Evolutionary conservation across 2,113 vertebrate genomes (phyloP).

Genomic region (Phalacrocorax brasilianus): DNA sequence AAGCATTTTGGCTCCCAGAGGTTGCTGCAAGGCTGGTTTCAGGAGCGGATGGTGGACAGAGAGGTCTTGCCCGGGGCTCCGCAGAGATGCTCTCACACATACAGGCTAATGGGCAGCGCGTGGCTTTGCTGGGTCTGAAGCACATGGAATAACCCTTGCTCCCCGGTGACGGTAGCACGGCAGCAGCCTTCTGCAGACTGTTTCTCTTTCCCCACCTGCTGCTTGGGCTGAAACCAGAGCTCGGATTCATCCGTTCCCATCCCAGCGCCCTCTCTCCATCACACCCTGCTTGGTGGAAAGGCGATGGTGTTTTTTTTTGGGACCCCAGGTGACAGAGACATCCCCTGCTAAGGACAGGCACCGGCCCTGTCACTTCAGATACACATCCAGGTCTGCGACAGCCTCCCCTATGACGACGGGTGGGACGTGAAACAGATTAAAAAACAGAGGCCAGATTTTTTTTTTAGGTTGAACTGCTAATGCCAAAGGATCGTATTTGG

Average conservation of each 20-base stretch:
- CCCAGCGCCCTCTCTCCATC: not conserved
- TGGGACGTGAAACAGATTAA: not conserved
- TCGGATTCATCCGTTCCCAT: not conserved
- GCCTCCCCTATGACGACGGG: not conserved
- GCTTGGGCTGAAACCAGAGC: not conserved
- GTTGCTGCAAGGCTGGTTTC: not conserved
- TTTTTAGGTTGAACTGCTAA: constrained; percentile 27
- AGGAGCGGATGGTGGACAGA: not conserved
- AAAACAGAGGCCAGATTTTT: not conserved
- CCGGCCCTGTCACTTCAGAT: not conserved
- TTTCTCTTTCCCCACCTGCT: not conserved
- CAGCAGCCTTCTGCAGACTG: not conserved
- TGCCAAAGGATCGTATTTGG: constrained; percentile 10
- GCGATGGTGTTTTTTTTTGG: not conserved
- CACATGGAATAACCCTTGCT: not conserved
- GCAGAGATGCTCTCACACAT: not conserved
- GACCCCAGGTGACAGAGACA: not conserved
- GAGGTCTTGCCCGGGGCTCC: not conserved
- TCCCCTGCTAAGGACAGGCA: not conserved
- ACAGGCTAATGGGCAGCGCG: not conserved
- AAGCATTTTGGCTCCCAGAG: not conserved
- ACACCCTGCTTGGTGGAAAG: not conserved
- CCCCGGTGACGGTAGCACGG: accelerated
- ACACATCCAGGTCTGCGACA: not conserved
- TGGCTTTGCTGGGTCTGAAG: not conserved